Evolutionary conservation across 2,888 invertebrate genomes (phyloP), one percentile per base, ranked within the genome.

Genomic region (Orgyia antiqua): DNA sequence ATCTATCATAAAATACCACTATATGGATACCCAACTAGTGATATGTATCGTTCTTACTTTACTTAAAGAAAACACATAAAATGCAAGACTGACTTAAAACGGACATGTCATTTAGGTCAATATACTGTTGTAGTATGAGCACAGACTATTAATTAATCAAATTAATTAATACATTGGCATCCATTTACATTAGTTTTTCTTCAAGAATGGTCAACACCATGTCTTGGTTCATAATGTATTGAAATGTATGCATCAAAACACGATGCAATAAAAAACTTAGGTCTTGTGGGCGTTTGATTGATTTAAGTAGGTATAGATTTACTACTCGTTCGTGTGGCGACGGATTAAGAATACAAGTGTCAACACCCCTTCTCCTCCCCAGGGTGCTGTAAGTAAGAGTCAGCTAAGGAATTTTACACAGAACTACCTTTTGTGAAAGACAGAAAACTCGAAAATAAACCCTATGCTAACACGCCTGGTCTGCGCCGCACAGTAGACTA

Each of bases 41-140:
- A 20, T 28, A 28, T 12, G 9, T 28, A 8, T 12, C 4, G 5
- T 25, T 25, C 12, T 7, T 19, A 8, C n/a, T 19, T 19, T 19
- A 8, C 3, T 7, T 19, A 19, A 8, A n/a, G 10, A 7, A 13
- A 7, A 25, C n/a, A 34, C 31, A 33, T 44, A 12, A 13, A 26
- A 31, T 34, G 33, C 31, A 31, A 12, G 25, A 18, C 10, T 44
- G 25, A 23, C 37, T 36, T 33, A 23, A 17, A 18, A 32, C 21
- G 26, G 24, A 32, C 3, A 15, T 21, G 31, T 28, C 31, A 31
- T 36, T 24, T 20, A 36, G 36, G 36, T 36, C 36, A 17, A 25
- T 20, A 21, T 24, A 36, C 36, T 20, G 36, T 36, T 20, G n/a
- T 10, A 19, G 27, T 8, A 10, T 10, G 27, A 12, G 11, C 9